A percentile compares a stretch with the other conserved stretches of the same genome.
phyloP scores from a whole-genome alignment of 92 coral and sea anemone genomes.

The Hydrozoanthus gracilis region DNA sequence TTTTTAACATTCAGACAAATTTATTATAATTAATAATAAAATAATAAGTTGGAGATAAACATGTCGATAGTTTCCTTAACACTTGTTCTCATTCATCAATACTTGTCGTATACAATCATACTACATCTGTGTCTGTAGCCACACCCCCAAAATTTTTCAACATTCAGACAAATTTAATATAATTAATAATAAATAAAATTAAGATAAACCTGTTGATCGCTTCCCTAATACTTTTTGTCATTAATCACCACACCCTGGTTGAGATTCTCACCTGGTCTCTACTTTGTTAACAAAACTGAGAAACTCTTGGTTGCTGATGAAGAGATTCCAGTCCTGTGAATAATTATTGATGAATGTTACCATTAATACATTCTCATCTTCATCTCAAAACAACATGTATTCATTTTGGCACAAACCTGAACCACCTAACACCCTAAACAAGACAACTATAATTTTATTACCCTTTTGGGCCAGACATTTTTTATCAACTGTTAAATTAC shows the following conservation, averaged over 20 bases:
- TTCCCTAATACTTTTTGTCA: not conserved
- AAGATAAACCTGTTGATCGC: not conserved
- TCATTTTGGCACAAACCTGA: too few relatives aligned
- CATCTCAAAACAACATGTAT: not conserved
- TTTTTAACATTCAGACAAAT: not conserved
- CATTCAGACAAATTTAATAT: not conserved
- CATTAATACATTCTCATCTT: not conserved
- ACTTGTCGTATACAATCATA: not conserved
- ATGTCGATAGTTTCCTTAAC: not conserved
- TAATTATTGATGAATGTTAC: not conserved
- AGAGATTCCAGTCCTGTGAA: conserved; percentile 93
- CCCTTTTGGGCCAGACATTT: too few relatives aligned
- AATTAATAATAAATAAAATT: not conserved
- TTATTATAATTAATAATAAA: not conserved
- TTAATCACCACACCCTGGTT: not conserved
- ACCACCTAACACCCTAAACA: too few relatives aligned
- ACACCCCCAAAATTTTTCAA: too few relatives aligned
- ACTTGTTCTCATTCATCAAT: not conserved
- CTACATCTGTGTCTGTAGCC: too few relatives aligned
- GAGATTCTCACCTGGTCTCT: conserved; percentile 82
- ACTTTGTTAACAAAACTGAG: conserved; percentile 89
- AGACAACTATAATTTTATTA: too few relatives aligned
- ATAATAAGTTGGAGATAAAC: not conserved
- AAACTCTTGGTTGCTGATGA: conserved; percentile 89
- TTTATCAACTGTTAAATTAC: too few relatives aligned